Base-by-base conservation (phyloP, 2,113 vertebrate species). In the Struthidea cinerea region DNA sequence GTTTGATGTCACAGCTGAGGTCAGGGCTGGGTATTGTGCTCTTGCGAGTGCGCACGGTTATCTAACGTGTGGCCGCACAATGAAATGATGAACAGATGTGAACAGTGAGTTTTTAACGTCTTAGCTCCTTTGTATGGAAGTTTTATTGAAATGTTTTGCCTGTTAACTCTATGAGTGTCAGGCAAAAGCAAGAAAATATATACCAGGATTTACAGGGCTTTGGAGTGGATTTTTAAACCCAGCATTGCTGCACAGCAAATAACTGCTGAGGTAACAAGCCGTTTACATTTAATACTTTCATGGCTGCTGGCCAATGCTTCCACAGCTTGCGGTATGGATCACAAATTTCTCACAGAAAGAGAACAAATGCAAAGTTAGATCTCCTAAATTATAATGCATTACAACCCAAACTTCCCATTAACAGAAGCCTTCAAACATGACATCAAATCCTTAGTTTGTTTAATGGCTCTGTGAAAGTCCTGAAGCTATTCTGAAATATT, bases 71-170 rank as follows among this genome's bases (percentile, higher is more conserved):
- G 93, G 97, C 89, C 84, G 3, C 80, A 76, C 86, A 93, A 94
- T 86, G 95, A 96, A 98, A 98, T 93, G 97, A 98, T 97, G 97
- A 98, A 94, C 98, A 98, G 97, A 98, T 98, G 98, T 98, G 97
- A 97, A 95, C 96, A 97, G 98, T 89, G 97, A 97, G 88, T 95
- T 97, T 97, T 97, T 96, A 98, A 96, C 90, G 93, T 97, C 92
- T 95, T 90, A 91, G 97, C 97, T 94, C 91, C 94, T 97, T 97
- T 96, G 96, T 95, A 84, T 86, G 63, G 53, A 97, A 95, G 95
- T 96, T 97, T 97, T 96, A 96, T 97, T 97, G 97, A 94, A 96
- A 96, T 67, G 59, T 97, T 97, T 98, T 98, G 96, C 96, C 95
- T 96, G 96, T 98, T 98, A 98, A 97, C 97, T 96, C 94, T 96